Conservation (phyloP, 2,888 invertebrate species). For the Axea sp. region DNA sequence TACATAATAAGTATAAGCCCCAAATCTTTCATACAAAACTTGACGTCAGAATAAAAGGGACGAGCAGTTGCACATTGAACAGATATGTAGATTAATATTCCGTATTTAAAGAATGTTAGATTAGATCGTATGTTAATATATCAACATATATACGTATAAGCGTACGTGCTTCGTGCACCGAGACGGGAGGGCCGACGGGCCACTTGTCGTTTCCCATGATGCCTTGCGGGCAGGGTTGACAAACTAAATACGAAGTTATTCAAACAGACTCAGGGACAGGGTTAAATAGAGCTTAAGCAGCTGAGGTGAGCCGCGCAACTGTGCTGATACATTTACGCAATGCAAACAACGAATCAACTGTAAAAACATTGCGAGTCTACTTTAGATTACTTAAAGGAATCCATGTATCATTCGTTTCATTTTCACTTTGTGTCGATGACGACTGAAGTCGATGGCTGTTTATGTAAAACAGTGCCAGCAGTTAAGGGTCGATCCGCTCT, state of each 20-base stretch:
- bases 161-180: slow-evolving; percentile 45
- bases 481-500: slow-evolving; percentile 34
- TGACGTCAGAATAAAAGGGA: too few species aligned
- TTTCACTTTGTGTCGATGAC: slow-evolving; percentile 49
- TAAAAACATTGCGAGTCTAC: slow-evolving; percentile 73
- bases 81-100: too few species aligned
- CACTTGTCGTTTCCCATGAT: slow-evolving; percentile 79
- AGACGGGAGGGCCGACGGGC: slow-evolving; percentile 62
- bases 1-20: too few species aligned
- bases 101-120: slow-evolving; percentile 59
- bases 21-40: too few species aligned
- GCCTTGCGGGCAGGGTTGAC: slow-evolving; percentile 77
- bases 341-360: slow-evolving; percentile 76
- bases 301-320: slow-evolving; percentile 24
- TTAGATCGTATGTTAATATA: slow-evolving; percentile 56
- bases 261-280: slow-evolving; percentile 76
- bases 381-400: slow-evolving; percentile 73
- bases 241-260: slow-evolving; percentile 79
- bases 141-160: slow-evolving; percentile 36
- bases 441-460: slow-evolving; percentile 67
- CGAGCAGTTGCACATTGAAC: too few species aligned
- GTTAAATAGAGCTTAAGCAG: slow-evolving; percentile 76
- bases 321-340: slow-evolving; percentile 65
- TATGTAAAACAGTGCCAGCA: slow-evolving; percentile 75
- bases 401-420: slow-evolving; percentile 59